Evolutionary conservation across 2,888 invertebrate genomes (phyloP).

Genomic region (Lepas anatifera): DNA sequence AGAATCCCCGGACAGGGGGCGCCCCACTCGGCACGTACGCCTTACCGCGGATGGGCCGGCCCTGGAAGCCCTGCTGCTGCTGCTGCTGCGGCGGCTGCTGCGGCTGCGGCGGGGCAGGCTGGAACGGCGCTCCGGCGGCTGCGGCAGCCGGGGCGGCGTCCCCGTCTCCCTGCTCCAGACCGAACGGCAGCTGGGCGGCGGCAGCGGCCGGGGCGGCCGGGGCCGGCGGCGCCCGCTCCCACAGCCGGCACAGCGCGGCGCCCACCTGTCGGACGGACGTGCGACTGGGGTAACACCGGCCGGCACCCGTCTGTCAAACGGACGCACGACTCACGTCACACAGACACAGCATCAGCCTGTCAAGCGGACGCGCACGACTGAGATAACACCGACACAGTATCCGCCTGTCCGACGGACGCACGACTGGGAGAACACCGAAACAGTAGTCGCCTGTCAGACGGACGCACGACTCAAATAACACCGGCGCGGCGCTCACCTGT

Average conservation of each 20-base stretch:
- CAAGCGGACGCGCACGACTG: too few relatives aligned
- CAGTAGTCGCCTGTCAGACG: too few relatives aligned
- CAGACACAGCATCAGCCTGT: too few relatives aligned
- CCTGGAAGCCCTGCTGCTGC: neutral
- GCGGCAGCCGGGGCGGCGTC: neutral
- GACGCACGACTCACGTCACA: too few relatives aligned
- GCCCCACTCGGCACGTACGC: neutral
- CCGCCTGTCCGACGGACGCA: too few relatives aligned
- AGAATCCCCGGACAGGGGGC: neutral
- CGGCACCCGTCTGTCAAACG: too few relatives aligned
- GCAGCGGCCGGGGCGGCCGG: conserved; percentile 18
- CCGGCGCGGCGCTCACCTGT: too few relatives aligned
- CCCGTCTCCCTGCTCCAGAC: neutral
- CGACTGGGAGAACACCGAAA: too few relatives aligned
- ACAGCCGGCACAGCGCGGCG: conserved; percentile 35
- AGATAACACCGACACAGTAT: too few relatives aligned
- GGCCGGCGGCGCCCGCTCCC: conserved; percentile 29
- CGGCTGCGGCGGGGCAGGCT: conserved; percentile 18
- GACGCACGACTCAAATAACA: too few relatives aligned
- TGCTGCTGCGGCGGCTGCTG: neutral
- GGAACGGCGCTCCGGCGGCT: conserved; percentile 20
- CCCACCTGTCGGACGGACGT: too few relatives aligned
- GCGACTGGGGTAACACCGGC: too few relatives aligned
- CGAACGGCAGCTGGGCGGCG: conserved; percentile 17
- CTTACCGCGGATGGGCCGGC: conserved; percentile 23